A percentile compares a stretch with the other conserved stretches of the same genome.
Evolutionary conservation across 2,113 vertebrate genomes (phyloP).

Genomic region (Catagonus wagneri): DNA sequence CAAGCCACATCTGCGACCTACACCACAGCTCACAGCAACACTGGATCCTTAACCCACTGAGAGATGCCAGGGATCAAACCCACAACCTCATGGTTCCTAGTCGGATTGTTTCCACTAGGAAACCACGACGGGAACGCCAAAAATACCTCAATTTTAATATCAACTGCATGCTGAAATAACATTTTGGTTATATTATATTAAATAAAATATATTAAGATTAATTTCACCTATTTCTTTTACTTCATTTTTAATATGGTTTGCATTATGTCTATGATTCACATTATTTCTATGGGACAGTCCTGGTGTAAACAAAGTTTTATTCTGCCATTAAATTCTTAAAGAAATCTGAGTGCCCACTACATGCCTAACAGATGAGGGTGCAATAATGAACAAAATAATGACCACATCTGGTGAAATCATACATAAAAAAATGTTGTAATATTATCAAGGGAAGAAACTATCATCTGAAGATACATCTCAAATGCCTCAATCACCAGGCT

Average conservation of each 20-base stretch:
- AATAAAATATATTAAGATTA: constrained; percentile 36
- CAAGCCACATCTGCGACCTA: no score
- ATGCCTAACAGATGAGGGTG: background rate
- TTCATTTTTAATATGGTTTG: constrained; percentile 4
- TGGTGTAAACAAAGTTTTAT: constrained; percentile 42
- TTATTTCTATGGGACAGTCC: background rate
- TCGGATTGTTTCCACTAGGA: no score
- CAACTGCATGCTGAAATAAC: background rate
- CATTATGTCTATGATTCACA: background rate
- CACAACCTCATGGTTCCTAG: no score
- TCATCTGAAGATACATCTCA: constrained; percentile 10
- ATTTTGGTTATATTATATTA: background rate
- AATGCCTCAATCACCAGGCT: background rate
- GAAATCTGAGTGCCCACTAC: background rate
- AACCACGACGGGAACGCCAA: no score
- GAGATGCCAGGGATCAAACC: no score
- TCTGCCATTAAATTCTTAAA: constrained; percentile 15
- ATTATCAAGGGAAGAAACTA: background rate
- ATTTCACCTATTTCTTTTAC: background rate
- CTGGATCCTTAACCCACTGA: no score
- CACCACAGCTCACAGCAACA: no score
- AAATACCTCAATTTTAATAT: constrained; percentile 4
- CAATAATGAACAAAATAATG: background rate
- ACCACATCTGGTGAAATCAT: background rate
- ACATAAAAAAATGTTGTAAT: constrained; percentile 9